Evolutionary conservation across 1,140 invertebrate species (phyloP).

Genomic region (Dreissena rostriformis): DNA sequence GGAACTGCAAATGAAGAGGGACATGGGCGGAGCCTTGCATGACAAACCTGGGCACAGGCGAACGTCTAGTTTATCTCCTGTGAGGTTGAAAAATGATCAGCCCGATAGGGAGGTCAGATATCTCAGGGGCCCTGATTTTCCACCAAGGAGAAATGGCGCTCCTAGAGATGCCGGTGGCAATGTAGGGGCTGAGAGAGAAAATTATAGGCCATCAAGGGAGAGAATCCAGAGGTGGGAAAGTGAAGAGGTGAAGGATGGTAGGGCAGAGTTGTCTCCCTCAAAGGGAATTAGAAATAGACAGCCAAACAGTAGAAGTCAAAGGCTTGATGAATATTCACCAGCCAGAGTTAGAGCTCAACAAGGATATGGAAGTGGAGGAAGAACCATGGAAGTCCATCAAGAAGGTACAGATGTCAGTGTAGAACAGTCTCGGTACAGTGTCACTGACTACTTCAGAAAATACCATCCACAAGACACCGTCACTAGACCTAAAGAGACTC

Average conservation of each 20-base stretch:
- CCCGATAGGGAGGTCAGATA: not conserved
- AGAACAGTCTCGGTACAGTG: conserved; percentile 67
- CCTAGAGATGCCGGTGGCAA: conserved; percentile 16
- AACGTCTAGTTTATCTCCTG: conserved; percentile 48
- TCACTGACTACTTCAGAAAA: conserved; percentile 72
- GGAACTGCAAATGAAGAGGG: conserved; percentile 15
- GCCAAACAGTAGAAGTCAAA: conserved; percentile 19
- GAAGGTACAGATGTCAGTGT: conserved; percentile 30
- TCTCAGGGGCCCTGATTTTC: not conserved
- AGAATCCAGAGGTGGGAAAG: conserved; percentile 5
- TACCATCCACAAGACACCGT: conserved; percentile 57
- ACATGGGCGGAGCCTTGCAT: not conserved
- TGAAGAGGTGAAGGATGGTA: conserved; percentile 18
- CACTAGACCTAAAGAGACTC: conserved; percentile 27
- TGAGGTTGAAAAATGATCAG: conserved; percentile 23
- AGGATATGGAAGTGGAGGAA: too few relatives aligned
- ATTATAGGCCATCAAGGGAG: not conserved
- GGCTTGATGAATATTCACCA: conserved; percentile 1
- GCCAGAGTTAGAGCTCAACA: conserved; percentile 18
- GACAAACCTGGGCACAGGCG: not conserved
- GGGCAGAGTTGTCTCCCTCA: conserved; percentile 31
- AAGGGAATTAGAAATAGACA: not conserved
- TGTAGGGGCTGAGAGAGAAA: not conserved
- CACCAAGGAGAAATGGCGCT: not conserved
- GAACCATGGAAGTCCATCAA: not conserved